Conservation (phyloP, 2,797 vertebrate genomes). For the Rhynchonycteris naso region DNA sequence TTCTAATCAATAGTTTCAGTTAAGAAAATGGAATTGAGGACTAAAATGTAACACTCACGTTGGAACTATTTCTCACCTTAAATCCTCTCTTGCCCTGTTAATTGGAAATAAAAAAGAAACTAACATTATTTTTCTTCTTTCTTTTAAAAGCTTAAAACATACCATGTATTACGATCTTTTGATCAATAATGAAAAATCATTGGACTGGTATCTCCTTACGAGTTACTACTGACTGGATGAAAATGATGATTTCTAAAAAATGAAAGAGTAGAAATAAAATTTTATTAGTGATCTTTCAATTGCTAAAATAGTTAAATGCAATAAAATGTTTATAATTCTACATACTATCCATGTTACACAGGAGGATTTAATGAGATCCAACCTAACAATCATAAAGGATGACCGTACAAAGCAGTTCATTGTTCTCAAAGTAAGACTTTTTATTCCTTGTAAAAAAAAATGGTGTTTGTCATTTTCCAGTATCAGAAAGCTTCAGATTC, state of each 20-base stretch:
- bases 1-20: conserved; percentile 72
- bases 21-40: conserved; percentile 67
- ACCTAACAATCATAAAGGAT: conserved; percentile 42
- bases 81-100: conserved; percentile 63
- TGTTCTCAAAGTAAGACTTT: conserved; percentile 47
- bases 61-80: conserved; percentile 65
- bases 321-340: conserved; percentile 18
- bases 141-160: conserved; percentile 29
- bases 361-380: not conserved
- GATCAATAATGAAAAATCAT: conserved; percentile 53
- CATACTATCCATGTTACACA: not conserved
- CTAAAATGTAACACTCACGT: not conserved
- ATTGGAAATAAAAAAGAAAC: conserved; percentile 41
- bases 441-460: conserved; percentile 43
- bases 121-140: conserved; percentile 52
- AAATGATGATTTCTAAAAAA: not conserved
- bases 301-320: conserved; percentile 28
- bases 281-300: not conserved
- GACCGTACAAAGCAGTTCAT: conserved; percentile 54
- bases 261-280: not conserved
- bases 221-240: not conserved
- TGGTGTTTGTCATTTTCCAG: conserved; percentile 54
- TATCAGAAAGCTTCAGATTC: conserved; percentile 29
- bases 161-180: not conserved
- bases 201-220: not conserved